Percentiles rank a stretch among this genome's conserved stretches.
phyloP scores from a whole-genome alignment of 2,797 vertebrate species.

The Poeciliopsis gracilis region DNA sequence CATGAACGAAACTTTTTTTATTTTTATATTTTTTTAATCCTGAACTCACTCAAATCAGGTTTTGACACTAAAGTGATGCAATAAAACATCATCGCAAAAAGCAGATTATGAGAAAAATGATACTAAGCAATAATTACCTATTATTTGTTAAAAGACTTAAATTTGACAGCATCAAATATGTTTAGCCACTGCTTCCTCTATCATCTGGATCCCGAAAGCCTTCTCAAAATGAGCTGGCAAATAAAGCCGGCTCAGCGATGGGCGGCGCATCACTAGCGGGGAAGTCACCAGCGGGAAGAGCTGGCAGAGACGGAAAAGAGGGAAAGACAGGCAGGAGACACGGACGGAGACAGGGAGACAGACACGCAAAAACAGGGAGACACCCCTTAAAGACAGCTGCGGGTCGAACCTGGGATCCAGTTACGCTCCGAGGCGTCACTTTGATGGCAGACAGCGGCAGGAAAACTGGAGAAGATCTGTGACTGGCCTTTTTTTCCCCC shows the following conservation, averaged over 20 bases:
- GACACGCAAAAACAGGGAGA: slow-evolving; percentile 2
- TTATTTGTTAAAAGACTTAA: not conserved
- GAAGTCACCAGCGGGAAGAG: slow-evolving; percentile 66
- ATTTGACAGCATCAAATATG: not conserved
- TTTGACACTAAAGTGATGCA: not conserved
- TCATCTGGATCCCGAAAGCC: not conserved
- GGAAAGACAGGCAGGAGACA: slow-evolving; percentile 33
- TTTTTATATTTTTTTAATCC: too few relatives aligned
- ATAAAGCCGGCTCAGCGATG: not conserved
- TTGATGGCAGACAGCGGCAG: slow-evolving; percentile 24
- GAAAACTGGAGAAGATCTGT: slow-evolving; percentile 26
- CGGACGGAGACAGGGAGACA: slow-evolving; percentile 8
- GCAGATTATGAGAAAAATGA: not conserved
- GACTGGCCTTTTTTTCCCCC: slow-evolving; percentile 30
- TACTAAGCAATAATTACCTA: too few relatives aligned
- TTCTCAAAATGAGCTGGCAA: not conserved
- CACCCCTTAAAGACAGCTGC: slow-evolving; percentile 13
- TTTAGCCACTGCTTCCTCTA: too few relatives aligned
- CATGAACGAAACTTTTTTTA: not conserved
- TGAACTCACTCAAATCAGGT: not conserved
- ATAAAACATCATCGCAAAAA: not conserved
- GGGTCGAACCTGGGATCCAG: slow-evolving; percentile 29
- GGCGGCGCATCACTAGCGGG: slow-evolving; percentile 35
- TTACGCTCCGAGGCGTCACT: slow-evolving; percentile 17
- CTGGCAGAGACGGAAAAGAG: slow-evolving; percentile 58